These are phyloP conservation scores for Cheiracanthium punctorium DNA, from an alignment of 2,888 invertebrate genomes.

Conservation along the genomic window DNA sequence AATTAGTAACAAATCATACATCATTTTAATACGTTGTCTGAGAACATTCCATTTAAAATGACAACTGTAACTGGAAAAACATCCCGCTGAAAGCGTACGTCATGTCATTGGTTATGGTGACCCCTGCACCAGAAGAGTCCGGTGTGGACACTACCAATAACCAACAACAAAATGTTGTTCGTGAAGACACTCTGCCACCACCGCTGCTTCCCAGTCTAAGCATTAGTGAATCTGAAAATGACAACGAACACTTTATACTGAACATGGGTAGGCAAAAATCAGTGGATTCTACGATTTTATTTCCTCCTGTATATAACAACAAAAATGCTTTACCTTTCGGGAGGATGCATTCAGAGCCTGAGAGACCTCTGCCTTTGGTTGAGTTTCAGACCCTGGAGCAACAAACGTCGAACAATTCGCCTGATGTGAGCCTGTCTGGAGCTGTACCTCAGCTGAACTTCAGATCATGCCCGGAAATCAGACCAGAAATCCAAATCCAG, in stretches of 20 bases:
- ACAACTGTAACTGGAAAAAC: neutral
- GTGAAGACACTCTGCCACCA: conserved; percentile 38
- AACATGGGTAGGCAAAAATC: conserved; percentile 42
- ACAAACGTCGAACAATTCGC: conserved; percentile 35
- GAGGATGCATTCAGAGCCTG: conserved; percentile 72
- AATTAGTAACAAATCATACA: no score
- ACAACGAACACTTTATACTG: conserved; percentile 29
- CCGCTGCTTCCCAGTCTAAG: conserved; percentile 65
- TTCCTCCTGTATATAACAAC: conserved; percentile 59
- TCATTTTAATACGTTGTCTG: no score
- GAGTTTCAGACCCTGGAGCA: conserved; percentile 71
- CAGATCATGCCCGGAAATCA: conserved; percentile 72
- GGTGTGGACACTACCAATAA: conserved; percentile 35
- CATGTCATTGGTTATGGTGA: conserved; percentile 73
- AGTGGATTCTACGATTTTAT: conserved; percentile 55
- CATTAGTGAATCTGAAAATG: conserved; percentile 61
- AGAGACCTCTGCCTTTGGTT: conserved; percentile 70
- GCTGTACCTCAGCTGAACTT: conserved; percentile 66
- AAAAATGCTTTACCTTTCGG: conserved; percentile 70
- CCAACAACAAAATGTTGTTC: neutral
- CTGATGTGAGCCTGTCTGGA: conserved; percentile 27
- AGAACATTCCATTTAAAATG: conserved; percentile 1
- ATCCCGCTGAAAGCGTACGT: conserved; percentile 31
- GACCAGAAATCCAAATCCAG: conserved; percentile 69
- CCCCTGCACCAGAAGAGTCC: conserved; percentile 72